Conservation (phyloP, 2,113 vertebrate genomes). For the Pteronura brasiliensis region DNA sequence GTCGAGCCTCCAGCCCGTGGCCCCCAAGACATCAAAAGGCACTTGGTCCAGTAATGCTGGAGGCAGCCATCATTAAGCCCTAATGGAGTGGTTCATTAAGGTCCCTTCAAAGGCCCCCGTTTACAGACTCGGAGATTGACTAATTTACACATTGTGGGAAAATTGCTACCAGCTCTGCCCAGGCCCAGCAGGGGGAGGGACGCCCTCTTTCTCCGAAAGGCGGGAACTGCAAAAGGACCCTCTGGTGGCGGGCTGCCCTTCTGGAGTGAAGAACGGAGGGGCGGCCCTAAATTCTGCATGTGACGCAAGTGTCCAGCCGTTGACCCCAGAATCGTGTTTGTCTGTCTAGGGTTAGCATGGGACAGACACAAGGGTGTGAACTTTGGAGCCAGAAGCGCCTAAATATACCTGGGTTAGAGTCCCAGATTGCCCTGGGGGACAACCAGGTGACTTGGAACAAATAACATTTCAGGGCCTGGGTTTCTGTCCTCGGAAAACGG, state of each 20-base stretch:
- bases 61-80: constrained; percentile 87
- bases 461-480: neutral
- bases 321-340: accelerated
- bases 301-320: neutral
- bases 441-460: neutral
- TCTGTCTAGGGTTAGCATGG: neutral
- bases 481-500: neutral
- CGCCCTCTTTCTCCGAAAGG: constrained; percentile 87
- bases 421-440: neutral
- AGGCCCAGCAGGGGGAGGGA: constrained; percentile 85
- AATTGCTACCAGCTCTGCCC: constrained; percentile 96
- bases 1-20: constrained; percentile 86
- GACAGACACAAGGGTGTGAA: accelerated
- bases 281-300: constrained; percentile 27
- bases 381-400: accelerated
- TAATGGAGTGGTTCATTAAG: constrained; percentile 96
- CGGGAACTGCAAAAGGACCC: constrained; percentile 80
- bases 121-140: constrained; percentile 96
- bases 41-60: constrained; percentile 87
- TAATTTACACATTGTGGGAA: constrained; percentile 99
- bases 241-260: constrained; percentile 68
- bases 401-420: neutral
- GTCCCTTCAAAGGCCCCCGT: constrained; percentile 93
- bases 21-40: constrained; percentile 91
- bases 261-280: constrained; percentile 57